Evolutionary conservation across 1,140 invertebrate species (phyloP), one percentile per base, ranked within the genome.

Genomic region (Oryctes rhinoceros): DNA sequence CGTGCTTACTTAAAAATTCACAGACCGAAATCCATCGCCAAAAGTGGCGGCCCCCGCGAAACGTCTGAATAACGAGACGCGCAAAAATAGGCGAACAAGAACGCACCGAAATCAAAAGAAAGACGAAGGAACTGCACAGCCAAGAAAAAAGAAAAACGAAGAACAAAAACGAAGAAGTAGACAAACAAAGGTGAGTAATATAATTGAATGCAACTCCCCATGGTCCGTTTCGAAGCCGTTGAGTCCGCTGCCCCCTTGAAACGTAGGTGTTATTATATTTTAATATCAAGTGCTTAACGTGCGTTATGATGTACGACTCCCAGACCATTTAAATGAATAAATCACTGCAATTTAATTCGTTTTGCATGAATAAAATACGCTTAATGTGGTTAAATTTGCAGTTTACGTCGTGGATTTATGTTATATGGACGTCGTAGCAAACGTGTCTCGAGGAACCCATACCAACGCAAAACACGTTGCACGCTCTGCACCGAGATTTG

Each of bases 181-280:
- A 71, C 65, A 71, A 71, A 71, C 65, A 76, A 76, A 76, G 75
- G 75, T 76, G 75, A 76, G 75, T 76, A 76, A 76, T 71, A 71
- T 76, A 76, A 76, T 76, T 76, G 75, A 76, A 76, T 76, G 75
- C 47, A 49, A 76, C 37, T 49, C 47, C 75, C 75, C 75, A 49
- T 76, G 75, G 75, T 76, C 35, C 20, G 67, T 13, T 39, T 6
- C 39, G 20, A 24, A 48, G 37, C 15, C 75, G 75, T 74, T 74
- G 65, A 75, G 67, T 74, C 65, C 62, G 20, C n/a, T 71, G 65
- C 65, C 65, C 65, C 65, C 65, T 71, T 20, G 65, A 75, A 74
- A 79, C 79, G 82, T 83, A 82, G 83, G 83, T 83, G 83, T 84
- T 84, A 84, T 84, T 84, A 84, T 84, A 84, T 84, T 84, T 84